These are phyloP conservation scores for Drosophila arizonae DNA, from an alignment of 1,140 invertebrate genomes.

Conservation along the genomic window DNA sequence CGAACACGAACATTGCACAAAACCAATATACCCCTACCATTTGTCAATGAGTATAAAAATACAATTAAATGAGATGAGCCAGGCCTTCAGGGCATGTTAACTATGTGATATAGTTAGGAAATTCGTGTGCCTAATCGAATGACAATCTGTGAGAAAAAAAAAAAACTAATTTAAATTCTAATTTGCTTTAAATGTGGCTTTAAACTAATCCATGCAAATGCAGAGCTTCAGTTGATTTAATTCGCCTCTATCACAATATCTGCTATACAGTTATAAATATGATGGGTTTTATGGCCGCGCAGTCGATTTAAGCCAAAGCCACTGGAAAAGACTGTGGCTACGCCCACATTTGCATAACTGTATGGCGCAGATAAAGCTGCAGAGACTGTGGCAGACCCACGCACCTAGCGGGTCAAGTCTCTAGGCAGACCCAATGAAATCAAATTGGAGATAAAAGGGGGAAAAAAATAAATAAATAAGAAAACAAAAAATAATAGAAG, in stretches of 20 bases:
- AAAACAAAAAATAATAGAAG: neutral
- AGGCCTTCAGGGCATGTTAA: too few relatives aligned
- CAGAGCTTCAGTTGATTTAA: conserved; percentile 24
- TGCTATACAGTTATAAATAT: conserved; percentile 59
- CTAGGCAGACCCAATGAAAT: neutral
- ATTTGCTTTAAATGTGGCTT: conserved; percentile 4
- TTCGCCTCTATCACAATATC: conserved; percentile 13
- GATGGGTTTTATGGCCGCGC: conserved; percentile 36
- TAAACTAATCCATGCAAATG: conserved; percentile 6
- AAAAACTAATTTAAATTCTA: conserved; percentile 5
- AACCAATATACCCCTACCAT: too few relatives aligned
- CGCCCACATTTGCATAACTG: conserved; percentile 53
- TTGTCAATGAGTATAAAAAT: too few relatives aligned
- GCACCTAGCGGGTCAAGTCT: conserved; percentile 39
- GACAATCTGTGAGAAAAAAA: too few relatives aligned
- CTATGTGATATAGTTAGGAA: too few relatives aligned
- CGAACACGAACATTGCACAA: too few relatives aligned
- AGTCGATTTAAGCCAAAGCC: conserved; percentile 29
- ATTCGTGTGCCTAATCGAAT: too few relatives aligned
- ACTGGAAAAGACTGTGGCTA: conserved; percentile 47
- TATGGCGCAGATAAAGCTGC: neutral
- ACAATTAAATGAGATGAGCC: too few relatives aligned
- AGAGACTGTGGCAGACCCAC: conserved; percentile 7
- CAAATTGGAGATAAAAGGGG: neutral
- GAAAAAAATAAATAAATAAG: too few relatives aligned